phyloP scores from a whole-genome alignment of 2,797 vertebrate species.

The Brachyalestes nurse region DNA sequence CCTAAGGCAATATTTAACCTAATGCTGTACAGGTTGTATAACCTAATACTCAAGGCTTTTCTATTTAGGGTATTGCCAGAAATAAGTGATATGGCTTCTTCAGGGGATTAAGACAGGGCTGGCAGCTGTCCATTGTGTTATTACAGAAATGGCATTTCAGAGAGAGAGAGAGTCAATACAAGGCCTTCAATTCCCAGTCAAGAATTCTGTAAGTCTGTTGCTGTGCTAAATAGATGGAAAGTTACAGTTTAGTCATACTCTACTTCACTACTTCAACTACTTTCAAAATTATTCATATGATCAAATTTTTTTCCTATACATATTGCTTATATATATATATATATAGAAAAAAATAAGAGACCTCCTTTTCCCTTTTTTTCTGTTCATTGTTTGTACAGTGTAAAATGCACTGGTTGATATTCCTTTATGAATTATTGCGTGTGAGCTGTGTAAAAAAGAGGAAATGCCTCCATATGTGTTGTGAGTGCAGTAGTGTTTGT shows the following conservation, averaged over 20 bases:
- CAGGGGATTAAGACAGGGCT: constrained; percentile 36
- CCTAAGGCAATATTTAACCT: constrained; percentile 20
- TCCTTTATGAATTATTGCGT: too few species aligned
- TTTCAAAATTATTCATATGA: not conserved
- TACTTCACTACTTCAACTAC: not conserved
- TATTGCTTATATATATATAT: too few species aligned
- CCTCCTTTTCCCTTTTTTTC: too few species aligned
- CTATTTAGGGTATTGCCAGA: constrained; percentile 34
- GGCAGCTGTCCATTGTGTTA: constrained; percentile 43
- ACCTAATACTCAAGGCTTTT: constrained; percentile 27
- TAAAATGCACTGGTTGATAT: too few species aligned
- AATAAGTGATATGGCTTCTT: constrained; percentile 28
- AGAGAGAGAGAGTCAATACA: constrained; percentile 26
- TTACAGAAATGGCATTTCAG: constrained; percentile 43
- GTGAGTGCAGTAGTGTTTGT: too few species aligned
- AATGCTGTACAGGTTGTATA: constrained; percentile 20
- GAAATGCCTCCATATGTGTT: too few species aligned
- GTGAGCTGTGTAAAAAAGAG: too few species aligned
- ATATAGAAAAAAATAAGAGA: too few species aligned
- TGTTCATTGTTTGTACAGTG: too few species aligned
- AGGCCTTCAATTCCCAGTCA: constrained; percentile 5
- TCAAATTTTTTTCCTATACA: too few species aligned
- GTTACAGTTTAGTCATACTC: constrained; percentile 1
- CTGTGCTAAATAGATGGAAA: constrained; percentile 16
- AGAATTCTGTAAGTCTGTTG: constrained; percentile 8